Evolutionary conservation across 2,113 vertebrate genomes (phyloP).

Genomic region (Stegostoma tigrinum): DNA sequence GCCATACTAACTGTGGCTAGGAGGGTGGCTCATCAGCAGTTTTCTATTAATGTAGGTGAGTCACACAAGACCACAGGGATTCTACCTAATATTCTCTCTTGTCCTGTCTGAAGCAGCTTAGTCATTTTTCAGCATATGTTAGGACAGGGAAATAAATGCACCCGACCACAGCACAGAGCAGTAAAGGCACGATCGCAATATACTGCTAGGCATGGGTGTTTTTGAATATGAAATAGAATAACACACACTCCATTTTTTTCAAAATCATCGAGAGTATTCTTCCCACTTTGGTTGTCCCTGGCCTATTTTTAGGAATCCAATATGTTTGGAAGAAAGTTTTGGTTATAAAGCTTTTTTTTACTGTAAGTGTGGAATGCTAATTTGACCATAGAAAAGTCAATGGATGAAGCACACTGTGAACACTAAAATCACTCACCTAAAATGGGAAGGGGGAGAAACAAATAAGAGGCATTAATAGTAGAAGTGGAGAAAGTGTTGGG

Average conservation of each 20-base stretch:
- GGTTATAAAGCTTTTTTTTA: background rate
- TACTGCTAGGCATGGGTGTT: background rate
- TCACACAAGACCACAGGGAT: background rate
- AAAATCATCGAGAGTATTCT: background rate
- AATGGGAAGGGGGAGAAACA: background rate
- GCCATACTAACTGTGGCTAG: background rate
- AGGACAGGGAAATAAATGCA: background rate
- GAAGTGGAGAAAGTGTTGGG: background rate
- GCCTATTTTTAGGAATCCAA: background rate
- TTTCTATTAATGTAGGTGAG: background rate
- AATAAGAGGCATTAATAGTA: background rate
- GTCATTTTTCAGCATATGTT: background rate
- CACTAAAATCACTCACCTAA: background rate
- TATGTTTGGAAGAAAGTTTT: no score
- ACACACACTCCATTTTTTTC: no score
- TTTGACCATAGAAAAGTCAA: background rate
- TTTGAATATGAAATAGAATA: background rate
- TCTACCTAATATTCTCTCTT: background rate
- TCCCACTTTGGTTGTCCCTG: background rate
- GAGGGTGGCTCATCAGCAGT: background rate
- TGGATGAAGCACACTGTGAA: background rate
- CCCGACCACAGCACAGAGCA: background rate
- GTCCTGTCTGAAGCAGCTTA: background rate
- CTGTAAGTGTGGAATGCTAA: background rate
- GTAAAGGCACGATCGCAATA: background rate